These are phyloP conservation scores for Eciton burchellii DNA, from an alignment of 1,140 invertebrate species.

Conservation along the genomic window DNA sequence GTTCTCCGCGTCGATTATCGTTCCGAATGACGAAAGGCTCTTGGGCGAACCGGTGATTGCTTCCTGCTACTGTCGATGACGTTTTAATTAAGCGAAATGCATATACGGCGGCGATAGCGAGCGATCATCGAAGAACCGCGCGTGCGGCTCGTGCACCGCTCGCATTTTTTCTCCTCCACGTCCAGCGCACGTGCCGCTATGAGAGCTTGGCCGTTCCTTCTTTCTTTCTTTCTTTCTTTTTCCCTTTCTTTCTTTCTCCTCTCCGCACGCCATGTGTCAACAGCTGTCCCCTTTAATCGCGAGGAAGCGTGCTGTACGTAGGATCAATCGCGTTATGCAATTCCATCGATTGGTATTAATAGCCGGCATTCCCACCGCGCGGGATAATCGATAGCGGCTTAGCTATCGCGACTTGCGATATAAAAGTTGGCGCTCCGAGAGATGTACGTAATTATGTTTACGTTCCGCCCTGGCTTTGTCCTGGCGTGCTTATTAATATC, in stretches of 20 bases:
- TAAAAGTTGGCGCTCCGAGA: constrained; percentile 22
- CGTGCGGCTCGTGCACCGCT: background rate
- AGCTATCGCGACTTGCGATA: constrained; percentile 29
- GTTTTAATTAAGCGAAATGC: background rate
- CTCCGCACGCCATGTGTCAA: background rate
- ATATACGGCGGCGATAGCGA: background rate
- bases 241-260: background rate
- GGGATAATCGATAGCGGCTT: constrained; percentile 37
- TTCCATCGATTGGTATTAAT: constrained; percentile 43
- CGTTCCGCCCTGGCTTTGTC: background rate
- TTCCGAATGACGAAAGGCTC: too few species aligned
- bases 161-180: constrained; percentile 2
- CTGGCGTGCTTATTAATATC: background rate
- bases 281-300: constrained; percentile 35
- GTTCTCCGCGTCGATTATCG: too few species aligned
- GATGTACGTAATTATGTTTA: constrained; percentile 43
- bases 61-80: too few species aligned
- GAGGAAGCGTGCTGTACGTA: constrained; percentile 22
- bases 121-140: background rate
- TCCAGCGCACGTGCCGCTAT: constrained; percentile 10
- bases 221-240: constrained; percentile 5
- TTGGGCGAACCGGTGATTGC: too few species aligned
- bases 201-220: background rate
- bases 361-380: constrained; percentile 23
- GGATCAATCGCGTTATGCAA: constrained; percentile 48